A percentile compares a stretch with the other conserved stretches of the same genome.
phyloP scores from a whole-genome alignment of 2,888 invertebrate species.

The Myathropa florea region DNA sequence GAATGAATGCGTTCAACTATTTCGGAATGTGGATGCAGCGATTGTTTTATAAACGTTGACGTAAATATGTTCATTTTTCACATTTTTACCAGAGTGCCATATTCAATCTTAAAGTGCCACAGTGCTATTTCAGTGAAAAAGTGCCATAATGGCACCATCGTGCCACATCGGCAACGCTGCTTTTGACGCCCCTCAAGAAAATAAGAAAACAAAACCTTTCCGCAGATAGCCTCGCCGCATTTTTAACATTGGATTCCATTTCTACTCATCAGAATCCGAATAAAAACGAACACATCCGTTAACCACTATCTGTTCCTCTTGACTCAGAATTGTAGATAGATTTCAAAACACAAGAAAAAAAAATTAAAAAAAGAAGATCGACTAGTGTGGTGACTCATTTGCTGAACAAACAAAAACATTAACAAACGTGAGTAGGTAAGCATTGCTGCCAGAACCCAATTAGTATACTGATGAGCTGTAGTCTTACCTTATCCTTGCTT shows the following conservation, averaged over 20 bases:
- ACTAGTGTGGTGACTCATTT: background rate
- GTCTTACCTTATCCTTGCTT: constrained; percentile 92
- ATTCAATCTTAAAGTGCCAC: too few relatives aligned
- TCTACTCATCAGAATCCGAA: constrained; percentile 7
- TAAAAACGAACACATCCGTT: background rate
- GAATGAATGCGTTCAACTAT: too few relatives aligned
- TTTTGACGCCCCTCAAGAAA: too few relatives aligned
- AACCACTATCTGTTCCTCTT: background rate
- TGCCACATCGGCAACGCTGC: too few relatives aligned
- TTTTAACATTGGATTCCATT: background rate
- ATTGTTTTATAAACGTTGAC: too few relatives aligned
- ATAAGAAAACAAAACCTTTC: background rate
- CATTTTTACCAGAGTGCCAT: too few relatives aligned
- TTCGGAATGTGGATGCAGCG: too few relatives aligned
- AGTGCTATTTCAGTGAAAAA: too few relatives aligned
- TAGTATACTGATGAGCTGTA: constrained; percentile 70
- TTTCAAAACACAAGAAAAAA: background rate
- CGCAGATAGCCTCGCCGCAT: constrained; percentile 47
- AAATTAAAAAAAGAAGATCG: background rate
- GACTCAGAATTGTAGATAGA: constrained; percentile 7
- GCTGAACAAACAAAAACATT: constrained; percentile 9
- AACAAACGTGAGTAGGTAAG: constrained; percentile 30
- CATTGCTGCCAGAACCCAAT: constrained; percentile 51
- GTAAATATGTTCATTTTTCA: too few relatives aligned
- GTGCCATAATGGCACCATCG: too few relatives aligned